These are phyloP conservation scores for Poecilia latipinna DNA, from an alignment of 2,113 vertebrate species.

Conservation along the genomic window DNA sequence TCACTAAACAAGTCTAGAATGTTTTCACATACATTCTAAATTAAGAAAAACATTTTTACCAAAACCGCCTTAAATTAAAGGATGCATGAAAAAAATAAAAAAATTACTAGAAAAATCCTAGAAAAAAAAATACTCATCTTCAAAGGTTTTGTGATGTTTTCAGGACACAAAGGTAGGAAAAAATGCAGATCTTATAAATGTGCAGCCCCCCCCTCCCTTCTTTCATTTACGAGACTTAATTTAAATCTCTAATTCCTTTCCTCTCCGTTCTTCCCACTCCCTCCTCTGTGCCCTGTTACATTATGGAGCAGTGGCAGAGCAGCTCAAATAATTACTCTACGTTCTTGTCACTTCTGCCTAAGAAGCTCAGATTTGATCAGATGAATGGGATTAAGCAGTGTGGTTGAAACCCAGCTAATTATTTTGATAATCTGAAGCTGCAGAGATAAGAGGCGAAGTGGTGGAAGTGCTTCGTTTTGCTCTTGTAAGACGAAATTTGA, in stretches of 20 bases:
- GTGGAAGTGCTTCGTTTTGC: conserved; percentile 36
- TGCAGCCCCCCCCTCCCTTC: not conserved
- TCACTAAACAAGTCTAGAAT: too few species aligned
- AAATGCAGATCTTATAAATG: not conserved
- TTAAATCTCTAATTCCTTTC: conserved; percentile 18
- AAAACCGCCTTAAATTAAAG: not conserved
- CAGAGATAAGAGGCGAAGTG: conserved; percentile 39
- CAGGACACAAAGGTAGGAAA: not conserved
- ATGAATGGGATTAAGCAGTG: conserved; percentile 53
- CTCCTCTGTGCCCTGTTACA: conserved; percentile 42
- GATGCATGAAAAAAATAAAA: too few species aligned
- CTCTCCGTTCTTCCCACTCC: not conserved
- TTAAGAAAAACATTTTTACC: not conserved
- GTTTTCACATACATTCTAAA: too few species aligned
- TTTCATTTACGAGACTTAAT: conserved; percentile 14
- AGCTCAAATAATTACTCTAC: conserved; percentile 59
- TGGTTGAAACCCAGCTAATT: conserved; percentile 55
- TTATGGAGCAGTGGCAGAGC: conserved; percentile 52
- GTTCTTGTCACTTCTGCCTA: conserved; percentile 63
- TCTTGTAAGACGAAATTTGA: conserved; percentile 24
- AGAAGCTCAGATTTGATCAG: conserved; percentile 59
- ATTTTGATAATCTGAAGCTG: conserved; percentile 59
- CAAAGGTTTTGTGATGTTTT: not conserved
- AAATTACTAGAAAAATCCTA: not conserved
- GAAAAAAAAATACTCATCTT: not conserved